Evolutionary conservation across 2,888 invertebrate species (phyloP).

Genomic region (Steinernema carpocapsae): DNA sequence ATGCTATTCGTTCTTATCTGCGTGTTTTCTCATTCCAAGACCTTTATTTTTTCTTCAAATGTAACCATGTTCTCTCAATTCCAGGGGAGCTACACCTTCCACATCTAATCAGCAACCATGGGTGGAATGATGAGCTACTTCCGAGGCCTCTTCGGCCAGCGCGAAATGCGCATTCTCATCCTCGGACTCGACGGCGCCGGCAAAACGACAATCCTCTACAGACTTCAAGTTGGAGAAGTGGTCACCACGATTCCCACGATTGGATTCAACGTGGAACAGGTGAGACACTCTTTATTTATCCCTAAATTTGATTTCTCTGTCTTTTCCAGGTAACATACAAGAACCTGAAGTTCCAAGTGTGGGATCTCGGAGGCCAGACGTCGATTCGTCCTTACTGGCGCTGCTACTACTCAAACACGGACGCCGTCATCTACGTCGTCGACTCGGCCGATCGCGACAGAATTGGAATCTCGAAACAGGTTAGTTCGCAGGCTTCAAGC

Average conservation of each 20-base stretch:
- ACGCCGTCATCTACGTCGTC: constrained; percentile 95
- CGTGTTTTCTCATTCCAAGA: no score
- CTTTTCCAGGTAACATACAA: constrained; percentile 82
- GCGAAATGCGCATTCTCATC: constrained; percentile 74
- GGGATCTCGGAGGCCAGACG: constrained; percentile 98
- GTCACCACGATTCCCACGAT: constrained; percentile 80
- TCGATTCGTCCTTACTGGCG: constrained; percentile 97
- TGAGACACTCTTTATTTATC: neutral
- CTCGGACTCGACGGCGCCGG: constrained; percentile 74
- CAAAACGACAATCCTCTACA: constrained; percentile 96
- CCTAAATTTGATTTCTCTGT: no score
- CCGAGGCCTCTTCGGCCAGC: constrained; percentile 78
- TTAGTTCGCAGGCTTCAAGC: constrained; percentile 16
- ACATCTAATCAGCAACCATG: constrained; percentile 45
- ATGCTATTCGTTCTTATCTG: no score
- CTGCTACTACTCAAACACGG: constrained; percentile 99
- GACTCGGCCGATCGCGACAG: constrained; percentile 98
- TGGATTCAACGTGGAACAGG: constrained; percentile 98
- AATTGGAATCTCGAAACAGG: constrained; percentile 96
- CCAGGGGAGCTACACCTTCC: no score
- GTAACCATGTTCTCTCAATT: no score
- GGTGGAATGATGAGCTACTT: constrained; percentile 96
- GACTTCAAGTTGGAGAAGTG: constrained; percentile 89
- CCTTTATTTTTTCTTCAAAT: no score
- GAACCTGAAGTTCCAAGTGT: constrained; percentile 94